Evolutionary conservation across 2,113 vertebrate species (phyloP).

Genomic region (Sprattus sprattus): DNA sequence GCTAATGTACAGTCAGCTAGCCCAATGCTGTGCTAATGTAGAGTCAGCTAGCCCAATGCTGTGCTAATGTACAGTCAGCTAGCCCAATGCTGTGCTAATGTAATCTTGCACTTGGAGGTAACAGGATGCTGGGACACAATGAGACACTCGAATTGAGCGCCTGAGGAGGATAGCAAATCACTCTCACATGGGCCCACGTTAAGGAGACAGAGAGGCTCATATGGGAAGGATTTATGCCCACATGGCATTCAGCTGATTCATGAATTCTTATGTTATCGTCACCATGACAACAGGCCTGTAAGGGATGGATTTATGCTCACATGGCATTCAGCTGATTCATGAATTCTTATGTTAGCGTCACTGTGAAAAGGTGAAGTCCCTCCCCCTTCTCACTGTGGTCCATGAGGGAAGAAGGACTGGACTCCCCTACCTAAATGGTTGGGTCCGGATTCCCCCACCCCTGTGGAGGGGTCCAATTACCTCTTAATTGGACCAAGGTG

Average conservation of each 20-base stretch:
- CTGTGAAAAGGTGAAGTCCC: too few species aligned
- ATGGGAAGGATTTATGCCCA: neutral
- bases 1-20: neutral
- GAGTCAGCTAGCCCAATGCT: neutral
- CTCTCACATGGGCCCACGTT: constrained; percentile 32
- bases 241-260: constrained; percentile 14
- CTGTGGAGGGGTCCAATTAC: too few species aligned
- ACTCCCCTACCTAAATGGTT: too few species aligned
- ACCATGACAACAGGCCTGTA: neutral
- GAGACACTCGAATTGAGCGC: constrained; percentile 39
- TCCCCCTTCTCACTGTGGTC: too few species aligned
- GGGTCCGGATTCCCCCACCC: too few species aligned
- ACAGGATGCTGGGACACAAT: constrained; percentile 35
- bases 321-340: too few species aligned
- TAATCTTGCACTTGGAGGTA: constrained; percentile 4
- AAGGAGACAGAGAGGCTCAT: neutral
- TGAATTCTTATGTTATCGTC: neutral
- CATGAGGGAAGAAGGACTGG: too few species aligned
- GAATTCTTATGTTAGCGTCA: too few species aligned
- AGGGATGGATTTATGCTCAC: too few species aligned
- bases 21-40: neutral
- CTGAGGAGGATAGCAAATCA: constrained; percentile 47
- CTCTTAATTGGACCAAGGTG: too few species aligned
- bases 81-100: neutral
- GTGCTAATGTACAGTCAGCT: neutral